These are phyloP conservation scores for Cavia aperea DNA, from an alignment of 2,113 vertebrate genomes.

Conservation along the genomic window DNA sequence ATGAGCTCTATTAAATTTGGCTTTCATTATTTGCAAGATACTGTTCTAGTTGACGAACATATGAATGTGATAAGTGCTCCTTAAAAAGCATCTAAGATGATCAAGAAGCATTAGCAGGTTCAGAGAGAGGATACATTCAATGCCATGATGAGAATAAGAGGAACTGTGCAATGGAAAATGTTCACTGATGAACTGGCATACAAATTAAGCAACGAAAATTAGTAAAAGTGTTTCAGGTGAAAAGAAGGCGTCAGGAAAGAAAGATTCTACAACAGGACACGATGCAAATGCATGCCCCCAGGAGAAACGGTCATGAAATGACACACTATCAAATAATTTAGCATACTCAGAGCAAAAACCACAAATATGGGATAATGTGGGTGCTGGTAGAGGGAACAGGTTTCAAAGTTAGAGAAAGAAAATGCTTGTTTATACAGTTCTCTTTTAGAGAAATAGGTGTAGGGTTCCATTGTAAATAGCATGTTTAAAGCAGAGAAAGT, in stretches of 20 bases:
- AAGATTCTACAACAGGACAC: not conserved
- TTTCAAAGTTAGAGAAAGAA: not conserved
- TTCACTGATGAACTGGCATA: not conserved
- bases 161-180: not conserved
- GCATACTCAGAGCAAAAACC: not conserved
- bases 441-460: not conserved
- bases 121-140: not conserved
- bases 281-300: not conserved
- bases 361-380: not conserved
- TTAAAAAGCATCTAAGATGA: not conserved
- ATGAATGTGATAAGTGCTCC: not conserved
- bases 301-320: not conserved
- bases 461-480: not conserved
- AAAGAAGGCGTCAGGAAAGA: not conserved
- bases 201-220: not conserved
- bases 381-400: not conserved
- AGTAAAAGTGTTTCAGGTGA: not conserved
- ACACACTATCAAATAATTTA: not conserved
- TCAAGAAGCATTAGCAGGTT: not conserved
- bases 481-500: not conserved
- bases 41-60: not conserved
- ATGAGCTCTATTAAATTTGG: not conserved
- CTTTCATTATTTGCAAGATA: not conserved
- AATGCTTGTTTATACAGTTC: not conserved
- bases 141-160: not conserved